Evolutionary conservation across 2,113 vertebrate species (phyloP).

Genomic region (Otis tarda): DNA sequence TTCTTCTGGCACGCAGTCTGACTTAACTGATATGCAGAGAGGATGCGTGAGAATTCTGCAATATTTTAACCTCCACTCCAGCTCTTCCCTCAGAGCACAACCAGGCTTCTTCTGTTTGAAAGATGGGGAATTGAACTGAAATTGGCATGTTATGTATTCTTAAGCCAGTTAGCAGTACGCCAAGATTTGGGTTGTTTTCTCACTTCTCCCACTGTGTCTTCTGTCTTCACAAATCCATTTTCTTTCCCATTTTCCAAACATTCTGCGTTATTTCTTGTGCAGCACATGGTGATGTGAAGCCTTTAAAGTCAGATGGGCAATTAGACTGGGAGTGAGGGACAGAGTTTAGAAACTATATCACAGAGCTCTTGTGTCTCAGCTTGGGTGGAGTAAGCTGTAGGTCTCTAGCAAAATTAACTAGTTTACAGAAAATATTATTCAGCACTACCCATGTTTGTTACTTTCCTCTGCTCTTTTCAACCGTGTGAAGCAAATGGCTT

Average conservation of each 20-base stretch:
- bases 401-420: background rate
- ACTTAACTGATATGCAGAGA: background rate
- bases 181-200: background rate
- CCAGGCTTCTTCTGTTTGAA: background rate
- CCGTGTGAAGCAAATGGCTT: accelerated
- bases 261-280: background rate
- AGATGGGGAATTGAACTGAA: background rate
- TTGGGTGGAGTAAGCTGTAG: background rate
- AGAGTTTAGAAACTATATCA: background rate
- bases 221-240: background rate
- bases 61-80: background rate
- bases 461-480: background rate
- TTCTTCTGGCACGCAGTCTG: background rate
- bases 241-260: background rate
- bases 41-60: background rate
- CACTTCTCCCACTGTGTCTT: background rate
- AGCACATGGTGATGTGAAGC: background rate
- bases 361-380: background rate
- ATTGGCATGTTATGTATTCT: background rate
- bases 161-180: background rate
- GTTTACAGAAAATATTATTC: background rate
- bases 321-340: background rate
- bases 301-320: background rate
- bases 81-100: background rate
- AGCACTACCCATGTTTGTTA: background rate